Evolutionary conservation across 2,113 vertebrate genomes (phyloP), one percentile per base, ranked within the genome.

Genomic region (Origma solitaria): DNA sequence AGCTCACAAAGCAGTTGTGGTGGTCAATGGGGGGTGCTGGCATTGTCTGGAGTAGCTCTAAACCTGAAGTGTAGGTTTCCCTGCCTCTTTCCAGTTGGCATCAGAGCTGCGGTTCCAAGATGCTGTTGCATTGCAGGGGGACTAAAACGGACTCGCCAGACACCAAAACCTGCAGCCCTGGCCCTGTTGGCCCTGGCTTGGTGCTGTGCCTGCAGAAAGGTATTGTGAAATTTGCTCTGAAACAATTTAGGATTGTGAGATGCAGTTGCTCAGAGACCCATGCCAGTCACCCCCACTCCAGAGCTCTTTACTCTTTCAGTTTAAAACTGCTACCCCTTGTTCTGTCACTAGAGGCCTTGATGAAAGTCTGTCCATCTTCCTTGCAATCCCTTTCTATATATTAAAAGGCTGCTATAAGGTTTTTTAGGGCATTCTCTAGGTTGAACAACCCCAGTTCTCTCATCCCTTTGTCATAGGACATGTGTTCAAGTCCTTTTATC

Each of bases 251-350:
- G 21, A 11, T 10, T 31, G 11, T 31, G 37, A 76, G 77, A 37
- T 51, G 8, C 8, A 76, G 17, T 50, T 86, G 66, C 44, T 58
- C 0, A 0, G 35, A 57, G 8, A 58, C 44, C 25, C 57, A 50
- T 0, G 0, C 11, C 13, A 40, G 15, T 20, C 8, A 70, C 42
- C 3, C 7, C 2, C 6, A 5, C 22, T 18, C 17, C 0, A 0
- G 44, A 37, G 37, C 14, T 68, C 44, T 37, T 31, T 57, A 68
- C 13, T 49, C 19, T 10, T 49, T 44, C 15, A 16, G 15, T 83
- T 79, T 77, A 65, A 47, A 64, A 23, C 13, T 47, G 11, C n/a
- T 71, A 30, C 21, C 8, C 3, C 7, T 72, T 73, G 15, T 44
- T 71, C 24, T 68, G 20, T 31, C 9, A 19, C 38, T 33, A 22